Evolutionary conservation across 2,888 invertebrate genomes (phyloP), one percentile per base, ranked within the genome.

Genomic region (Tanytarsus gracilentus): DNA sequence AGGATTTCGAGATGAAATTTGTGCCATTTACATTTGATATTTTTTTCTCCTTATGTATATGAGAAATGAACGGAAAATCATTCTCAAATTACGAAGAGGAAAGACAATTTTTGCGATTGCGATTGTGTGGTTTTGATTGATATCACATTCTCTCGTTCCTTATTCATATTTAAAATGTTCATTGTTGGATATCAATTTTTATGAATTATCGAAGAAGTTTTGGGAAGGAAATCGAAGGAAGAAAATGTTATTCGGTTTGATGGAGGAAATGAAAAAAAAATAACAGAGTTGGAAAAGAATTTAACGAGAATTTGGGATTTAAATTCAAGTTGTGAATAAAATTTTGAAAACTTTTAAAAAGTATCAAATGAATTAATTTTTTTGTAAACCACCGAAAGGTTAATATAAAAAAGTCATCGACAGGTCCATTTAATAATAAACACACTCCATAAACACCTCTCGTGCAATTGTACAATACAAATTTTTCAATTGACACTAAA

Each of bases 101-200:
- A 23, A 11, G 33, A 30, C 14, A 33, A 36, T 21, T 50, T 7
- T 53, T 53, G 53, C 30, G 33, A 7, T 53, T 53, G 53, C 30
- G 33, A 51, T 51, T 51, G 51, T 36, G 53, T 53, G 53, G 53
- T 53, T 53, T 36, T 36, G 53, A 51, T 51, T 51, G 51, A 51
- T 49, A 14, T 50, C 36, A 14, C 36, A 36, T 14, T 36, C 16
- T 36, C 36, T 14, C 16, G n/a, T 36, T 7, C 36, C 16, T 36
- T 6, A 14, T 36, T 7, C 36, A 14, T 33, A 33, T 4, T 33
- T 3, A 36, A n/a, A n/a, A n/a, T n/a, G n/a, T n/a, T n/a, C n/a
- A n/a, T n/a, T n/a, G n/a, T n/a, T n/a, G n/a, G n/a, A n/a, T n/a
- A n/a, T n/a, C n/a, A n/a, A n/a, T n/a, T n/a, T n/a, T n/a, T n/a